Base-by-base conservation (phyloP, 2,888 invertebrate genomes). In the Noctua janthe region DNA sequence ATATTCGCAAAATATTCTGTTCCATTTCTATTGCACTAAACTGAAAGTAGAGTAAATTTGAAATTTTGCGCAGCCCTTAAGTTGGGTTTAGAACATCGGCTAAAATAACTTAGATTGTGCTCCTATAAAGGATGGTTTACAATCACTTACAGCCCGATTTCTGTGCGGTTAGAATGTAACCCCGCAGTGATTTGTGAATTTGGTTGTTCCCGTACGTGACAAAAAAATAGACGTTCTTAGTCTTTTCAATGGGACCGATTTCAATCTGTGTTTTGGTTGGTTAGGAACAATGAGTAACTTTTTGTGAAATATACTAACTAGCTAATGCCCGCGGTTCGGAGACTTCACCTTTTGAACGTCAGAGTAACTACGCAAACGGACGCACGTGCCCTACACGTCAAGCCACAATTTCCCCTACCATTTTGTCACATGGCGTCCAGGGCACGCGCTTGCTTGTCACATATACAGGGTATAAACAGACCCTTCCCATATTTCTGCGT, bases 131-230 rank as follows among this genome's bases (percentile, higher is more conserved):
- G 8, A 54, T 69, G 75, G 73, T 77, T 79, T 83, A 74, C 67
- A 76, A 87, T 86, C 76, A 81, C 76, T 87, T 75, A 75, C 67
- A 74, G n/a, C 17, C 54, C 43, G n/a, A 67, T 74, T 78, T 69
- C 64, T 67, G 39, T 62, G 66, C n/a, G 69, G 35, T n/a, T 80
- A 35, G 74, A 35, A 81, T 43, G 77, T 80, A 39, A 51, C 66
- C 82, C 81, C 73, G 67, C 62, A 75, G 81, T 81, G 88, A 85
- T 87, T 87, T 87, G 87, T 84, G 75, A 80, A 87, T 80, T 74
- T 73, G 81, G 64, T 74, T 78, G 73, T 72, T 78, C 43, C 62
- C 20, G 54, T 79, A 73, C 71, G 72, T 75, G 77, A 82, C 76
- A 78, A 78, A 88, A 64, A 59, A 56, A 56, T 4, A n/a, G 54